Conservation (phyloP, 1,140 invertebrate genomes). For the Phortica variegata region DNA sequence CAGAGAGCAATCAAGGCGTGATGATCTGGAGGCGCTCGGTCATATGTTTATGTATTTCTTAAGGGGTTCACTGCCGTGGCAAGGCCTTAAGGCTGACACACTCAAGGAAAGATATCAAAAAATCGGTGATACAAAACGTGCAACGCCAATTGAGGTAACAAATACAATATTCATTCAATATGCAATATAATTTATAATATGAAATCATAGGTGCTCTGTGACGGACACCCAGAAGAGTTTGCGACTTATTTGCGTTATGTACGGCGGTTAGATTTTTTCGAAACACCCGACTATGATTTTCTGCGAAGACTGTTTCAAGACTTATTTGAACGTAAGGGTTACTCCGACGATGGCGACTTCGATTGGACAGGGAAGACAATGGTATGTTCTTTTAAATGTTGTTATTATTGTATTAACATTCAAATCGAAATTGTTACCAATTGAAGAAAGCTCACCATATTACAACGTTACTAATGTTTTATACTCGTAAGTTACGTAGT, state of each 20-base stretch:
- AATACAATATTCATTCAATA: background rate
- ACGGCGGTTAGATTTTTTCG: slow-evolving; percentile 97
- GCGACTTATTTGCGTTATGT: slow-evolving; percentile 97
- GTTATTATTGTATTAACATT: background rate
- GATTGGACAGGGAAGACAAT: slow-evolving; percentile 98
- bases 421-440: background rate
- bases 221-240: slow-evolving; percentile 97
- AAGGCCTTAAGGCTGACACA: slow-evolving; percentile 99
- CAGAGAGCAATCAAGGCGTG: slow-evolving; percentile 98
- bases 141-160: slow-evolving; percentile 88
- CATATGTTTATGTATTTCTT: slow-evolving; percentile 99
- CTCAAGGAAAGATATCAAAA: slow-evolving; percentile 99
- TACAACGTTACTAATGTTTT: too few species aligned
- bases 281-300: slow-evolving; percentile 99
- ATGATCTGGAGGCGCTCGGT: slow-evolving; percentile 98
- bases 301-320: slow-evolving; percentile 92
- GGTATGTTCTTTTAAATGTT: slow-evolving; percentile 61
- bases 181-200: slow-evolving; percentile 2
- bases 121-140: slow-evolving; percentile 98
- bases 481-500: too few species aligned
- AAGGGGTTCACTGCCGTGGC: slow-evolving; percentile 97
- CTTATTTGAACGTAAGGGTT: slow-evolving; percentile 90
- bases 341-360: slow-evolving; percentile 93
- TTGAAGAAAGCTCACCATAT: too few species aligned
- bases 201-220: slow-evolving; percentile 77